Evolutionary conservation across 2,797 vertebrate species (phyloP).

Genomic region (Masticophis lateralis): DNA sequence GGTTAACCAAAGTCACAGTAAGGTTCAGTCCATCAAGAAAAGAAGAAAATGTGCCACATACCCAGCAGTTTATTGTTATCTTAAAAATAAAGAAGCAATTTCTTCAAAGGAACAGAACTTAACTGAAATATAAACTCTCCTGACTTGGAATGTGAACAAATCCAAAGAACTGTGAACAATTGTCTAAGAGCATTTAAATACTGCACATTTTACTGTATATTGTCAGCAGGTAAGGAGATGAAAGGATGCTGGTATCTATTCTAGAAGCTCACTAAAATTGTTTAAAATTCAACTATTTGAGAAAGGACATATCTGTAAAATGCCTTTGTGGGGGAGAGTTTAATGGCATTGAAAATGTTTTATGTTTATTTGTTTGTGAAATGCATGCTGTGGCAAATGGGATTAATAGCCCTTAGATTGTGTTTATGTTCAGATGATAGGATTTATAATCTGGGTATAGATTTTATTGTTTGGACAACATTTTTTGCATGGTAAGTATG

Average conservation of each 20-base stretch:
- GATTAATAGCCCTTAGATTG: neutral
- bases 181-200: neutral
- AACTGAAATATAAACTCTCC: constrained; percentile 12
- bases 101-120: neutral
- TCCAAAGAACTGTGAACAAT: neutral
- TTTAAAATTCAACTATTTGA: neutral
- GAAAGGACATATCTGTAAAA: neutral
- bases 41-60: neutral
- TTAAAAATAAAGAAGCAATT: neutral
- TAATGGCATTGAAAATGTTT: neutral
- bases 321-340: neutral
- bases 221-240: neutral
- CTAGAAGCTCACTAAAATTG: neutral
- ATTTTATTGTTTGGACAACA: neutral
- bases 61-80: constrained; percentile 4
- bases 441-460: neutral
- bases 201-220: neutral
- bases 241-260: neutral
- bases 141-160: neutral
- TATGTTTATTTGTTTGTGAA: constrained; percentile 5
- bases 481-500: neutral
- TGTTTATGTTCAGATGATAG: neutral
- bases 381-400: neutral
- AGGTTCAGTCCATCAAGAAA: constrained; percentile 10
- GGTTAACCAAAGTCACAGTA: constrained; percentile 30